Evolutionary conservation across 2,113 vertebrate genomes (phyloP).

Genomic region (Stercorarius parasiticus): DNA sequence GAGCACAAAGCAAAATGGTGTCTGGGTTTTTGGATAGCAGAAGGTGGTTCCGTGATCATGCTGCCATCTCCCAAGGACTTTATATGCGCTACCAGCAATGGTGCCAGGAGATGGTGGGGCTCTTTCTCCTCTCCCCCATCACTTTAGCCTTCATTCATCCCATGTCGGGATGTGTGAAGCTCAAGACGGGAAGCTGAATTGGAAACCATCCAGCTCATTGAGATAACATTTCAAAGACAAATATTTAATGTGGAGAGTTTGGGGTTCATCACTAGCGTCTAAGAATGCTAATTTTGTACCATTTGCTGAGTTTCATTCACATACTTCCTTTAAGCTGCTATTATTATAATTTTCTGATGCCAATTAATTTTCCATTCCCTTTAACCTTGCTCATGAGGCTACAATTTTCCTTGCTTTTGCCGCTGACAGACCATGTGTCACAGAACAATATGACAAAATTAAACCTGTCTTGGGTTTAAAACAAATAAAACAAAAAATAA

Average conservation of each 20-base stretch:
- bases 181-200: neutral
- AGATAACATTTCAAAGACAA: neutral
- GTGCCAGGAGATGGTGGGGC: neutral
- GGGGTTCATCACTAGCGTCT: neutral
- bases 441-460: slow-evolving; percentile 34
- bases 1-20: neutral
- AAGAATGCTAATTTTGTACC: neutral
- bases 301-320: neutral
- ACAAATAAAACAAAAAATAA: neutral
- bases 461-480: slow-evolving; percentile 30
- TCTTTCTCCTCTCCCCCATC: neutral
- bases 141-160: neutral
- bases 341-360: slow-evolving; percentile 8
- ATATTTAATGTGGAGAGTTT: neutral
- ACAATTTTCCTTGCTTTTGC: neutral
- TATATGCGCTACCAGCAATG: rapidly evolving
- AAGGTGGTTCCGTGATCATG: rapidly evolving
- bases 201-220: neutral
- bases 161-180: neutral
- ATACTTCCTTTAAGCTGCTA: neutral
- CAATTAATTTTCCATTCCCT: slow-evolving; percentile 52
- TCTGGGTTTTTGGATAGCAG: neutral
- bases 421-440: slow-evolving; percentile 25
- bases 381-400: neutral
- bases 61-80: rapidly evolving